A percentile compares a stretch with the other conserved stretches of the same genome.
Conservation (phyloP, 1,140 invertebrate genomes). For the Scylla paramamosain region DNA sequence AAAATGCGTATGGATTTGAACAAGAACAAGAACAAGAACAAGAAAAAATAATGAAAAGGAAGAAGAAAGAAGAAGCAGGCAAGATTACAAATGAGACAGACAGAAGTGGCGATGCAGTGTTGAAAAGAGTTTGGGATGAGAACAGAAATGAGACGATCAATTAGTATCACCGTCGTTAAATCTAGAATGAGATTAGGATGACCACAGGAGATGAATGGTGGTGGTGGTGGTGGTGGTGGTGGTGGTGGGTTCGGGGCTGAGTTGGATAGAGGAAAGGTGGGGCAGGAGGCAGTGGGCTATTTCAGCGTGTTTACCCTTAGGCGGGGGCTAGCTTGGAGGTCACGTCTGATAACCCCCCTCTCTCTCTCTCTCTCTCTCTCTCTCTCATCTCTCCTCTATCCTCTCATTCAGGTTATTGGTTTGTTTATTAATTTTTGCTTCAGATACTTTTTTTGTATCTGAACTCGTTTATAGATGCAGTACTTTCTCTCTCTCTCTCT, state of each 20-base stretch:
- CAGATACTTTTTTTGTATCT: too few relatives aligned
- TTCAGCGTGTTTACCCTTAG: constrained; percentile 13
- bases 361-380: background rate
- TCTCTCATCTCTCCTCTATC: too few relatives aligned
- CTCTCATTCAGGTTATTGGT: too few relatives aligned
- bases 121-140: too few relatives aligned
- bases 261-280: background rate
- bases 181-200: background rate
- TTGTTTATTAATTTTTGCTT: too few relatives aligned
- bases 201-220: background rate
- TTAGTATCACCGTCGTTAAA: too few relatives aligned
- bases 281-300: background rate
- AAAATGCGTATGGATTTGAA: too few relatives aligned
- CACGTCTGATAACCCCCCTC: constrained; percentile 4
- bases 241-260: background rate
- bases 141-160: too few relatives aligned
- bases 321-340: background rate
- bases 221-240: background rate
- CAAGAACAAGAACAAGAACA: too few relatives aligned
- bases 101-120: too few relatives aligned
- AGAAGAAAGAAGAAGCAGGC: background rate
- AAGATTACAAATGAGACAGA: background rate
- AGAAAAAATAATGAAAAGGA: background rate
- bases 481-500: background rate
- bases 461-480: too few relatives aligned